A percentile compares a stretch with the other conserved stretches of the same genome.
phyloP scores from a whole-genome alignment of 2,888 invertebrate genomes.

The Dryococelus australis region DNA sequence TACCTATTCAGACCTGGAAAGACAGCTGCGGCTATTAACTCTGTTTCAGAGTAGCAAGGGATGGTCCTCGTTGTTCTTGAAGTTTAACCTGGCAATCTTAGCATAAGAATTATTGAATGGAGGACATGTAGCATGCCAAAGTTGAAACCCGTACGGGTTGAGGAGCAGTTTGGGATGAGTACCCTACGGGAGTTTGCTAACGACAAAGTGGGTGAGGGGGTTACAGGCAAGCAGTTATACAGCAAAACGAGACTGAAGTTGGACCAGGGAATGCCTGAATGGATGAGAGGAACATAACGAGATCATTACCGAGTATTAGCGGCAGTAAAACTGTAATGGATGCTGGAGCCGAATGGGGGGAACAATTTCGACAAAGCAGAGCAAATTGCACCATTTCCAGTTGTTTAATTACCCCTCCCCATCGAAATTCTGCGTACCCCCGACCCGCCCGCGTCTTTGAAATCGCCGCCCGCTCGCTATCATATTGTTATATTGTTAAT shows the following conservation, averaged over 20 bases:
- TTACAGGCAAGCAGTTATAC: background rate
- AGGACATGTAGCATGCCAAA: too few species aligned
- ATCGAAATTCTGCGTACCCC: background rate
- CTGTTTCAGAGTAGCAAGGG: too few species aligned
- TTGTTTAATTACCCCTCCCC: background rate
- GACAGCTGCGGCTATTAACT: too few species aligned
- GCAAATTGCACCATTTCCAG: background rate
- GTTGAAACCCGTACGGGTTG: too few species aligned
- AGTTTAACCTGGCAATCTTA: too few species aligned
- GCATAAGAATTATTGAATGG: too few species aligned
- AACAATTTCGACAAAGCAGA: background rate
- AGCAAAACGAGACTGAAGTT: background rate
- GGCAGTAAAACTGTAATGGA: constrained; percentile 1
- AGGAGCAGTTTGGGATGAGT: too few species aligned
- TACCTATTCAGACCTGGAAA: too few species aligned
- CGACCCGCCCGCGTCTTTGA: background rate
- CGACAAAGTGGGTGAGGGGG: background rate
- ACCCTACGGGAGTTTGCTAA: background rate
- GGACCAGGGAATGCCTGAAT: background rate
- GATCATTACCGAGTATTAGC: background rate
- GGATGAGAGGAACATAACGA: background rate
- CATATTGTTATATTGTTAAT: background rate
- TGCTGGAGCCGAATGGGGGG: background rate
- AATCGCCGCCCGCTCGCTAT: background rate
- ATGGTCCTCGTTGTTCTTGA: too few species aligned